A percentile compares a stretch with the other conserved stretches of the same genome.
Evolutionary conservation across 2,113 vertebrate species (phyloP).

Genomic region (Malurus alboscapulatus): DNA sequence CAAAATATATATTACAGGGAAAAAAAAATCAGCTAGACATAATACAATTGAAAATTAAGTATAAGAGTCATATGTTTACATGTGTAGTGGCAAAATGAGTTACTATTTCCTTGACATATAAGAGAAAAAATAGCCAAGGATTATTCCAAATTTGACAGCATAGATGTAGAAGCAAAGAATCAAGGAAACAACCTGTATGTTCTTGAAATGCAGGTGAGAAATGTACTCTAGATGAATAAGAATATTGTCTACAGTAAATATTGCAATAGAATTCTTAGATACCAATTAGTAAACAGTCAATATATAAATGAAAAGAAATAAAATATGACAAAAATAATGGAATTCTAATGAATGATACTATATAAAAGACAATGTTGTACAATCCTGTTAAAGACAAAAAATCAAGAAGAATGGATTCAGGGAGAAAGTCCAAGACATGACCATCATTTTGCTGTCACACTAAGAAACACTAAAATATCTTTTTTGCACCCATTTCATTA

Average conservation of each 20-base stretch:
- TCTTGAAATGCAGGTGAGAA: background rate
- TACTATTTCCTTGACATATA: background rate
- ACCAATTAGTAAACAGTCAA: background rate
- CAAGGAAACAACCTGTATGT: background rate
- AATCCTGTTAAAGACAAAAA: background rate
- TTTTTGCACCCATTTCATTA: background rate
- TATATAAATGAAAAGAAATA: background rate
- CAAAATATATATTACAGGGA: background rate
- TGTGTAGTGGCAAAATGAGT: background rate
- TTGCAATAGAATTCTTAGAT: background rate
- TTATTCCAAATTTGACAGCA: background rate
- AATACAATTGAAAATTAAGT: background rate
- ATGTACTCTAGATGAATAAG: background rate
- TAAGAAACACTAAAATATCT: background rate
- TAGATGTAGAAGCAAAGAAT: background rate
- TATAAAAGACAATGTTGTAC: background rate
- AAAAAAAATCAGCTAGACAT: background rate
- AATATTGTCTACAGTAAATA: background rate
- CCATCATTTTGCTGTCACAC: background rate
- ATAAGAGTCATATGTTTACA: background rate
- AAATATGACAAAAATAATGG: background rate
- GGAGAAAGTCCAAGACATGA: background rate
- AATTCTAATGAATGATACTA: background rate
- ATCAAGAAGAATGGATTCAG: background rate
- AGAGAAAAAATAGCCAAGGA: background rate